Evolutionary conservation across 2,888 invertebrate species (phyloP).

Genomic region (Apodemia mormo): DNA sequence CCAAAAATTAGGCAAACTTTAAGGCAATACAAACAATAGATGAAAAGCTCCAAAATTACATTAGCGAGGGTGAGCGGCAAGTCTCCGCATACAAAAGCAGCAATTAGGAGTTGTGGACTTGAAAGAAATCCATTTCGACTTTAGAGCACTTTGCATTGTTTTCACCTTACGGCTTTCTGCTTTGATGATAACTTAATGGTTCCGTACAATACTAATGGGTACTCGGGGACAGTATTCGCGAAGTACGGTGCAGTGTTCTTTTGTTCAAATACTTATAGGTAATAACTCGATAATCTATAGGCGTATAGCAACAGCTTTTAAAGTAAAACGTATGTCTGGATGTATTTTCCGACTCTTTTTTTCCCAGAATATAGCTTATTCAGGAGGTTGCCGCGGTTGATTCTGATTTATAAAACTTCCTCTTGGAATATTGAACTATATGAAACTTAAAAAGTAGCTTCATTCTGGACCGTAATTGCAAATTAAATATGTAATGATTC

Average conservation of each 20-base stretch:
- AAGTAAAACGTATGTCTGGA: not conserved
- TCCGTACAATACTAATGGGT: slow-evolving; percentile 12
- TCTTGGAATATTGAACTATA: no score
- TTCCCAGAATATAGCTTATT: no score
- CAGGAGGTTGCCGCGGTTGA: no score
- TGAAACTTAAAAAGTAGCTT: no score
- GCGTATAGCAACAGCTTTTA: not conserved
- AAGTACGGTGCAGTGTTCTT: slow-evolving; percentile 7
- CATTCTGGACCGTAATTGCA: no score
- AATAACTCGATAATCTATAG: not conserved
- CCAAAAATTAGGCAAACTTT: slow-evolving; percentile 25
- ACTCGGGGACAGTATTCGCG: not conserved
- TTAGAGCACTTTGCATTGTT: slow-evolving; percentile 45
- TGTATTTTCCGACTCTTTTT: not conserved
- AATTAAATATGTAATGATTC: no score
- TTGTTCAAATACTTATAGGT: not conserved
- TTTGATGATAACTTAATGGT: slow-evolving; percentile 29
- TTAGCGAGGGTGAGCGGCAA: slow-evolving; percentile 32
- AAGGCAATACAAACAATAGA: slow-evolving; percentile 25
- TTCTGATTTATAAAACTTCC: no score
- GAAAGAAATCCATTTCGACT: slow-evolving; percentile 55
- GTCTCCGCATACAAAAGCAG: slow-evolving; percentile 43
- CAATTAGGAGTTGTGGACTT: slow-evolving; percentile 53
- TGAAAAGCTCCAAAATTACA: slow-evolving; percentile 39
- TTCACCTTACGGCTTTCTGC: slow-evolving; percentile 43